Evolutionary conservation across 2,888 invertebrate species (phyloP).

Genomic region (Timema cristinae): DNA sequence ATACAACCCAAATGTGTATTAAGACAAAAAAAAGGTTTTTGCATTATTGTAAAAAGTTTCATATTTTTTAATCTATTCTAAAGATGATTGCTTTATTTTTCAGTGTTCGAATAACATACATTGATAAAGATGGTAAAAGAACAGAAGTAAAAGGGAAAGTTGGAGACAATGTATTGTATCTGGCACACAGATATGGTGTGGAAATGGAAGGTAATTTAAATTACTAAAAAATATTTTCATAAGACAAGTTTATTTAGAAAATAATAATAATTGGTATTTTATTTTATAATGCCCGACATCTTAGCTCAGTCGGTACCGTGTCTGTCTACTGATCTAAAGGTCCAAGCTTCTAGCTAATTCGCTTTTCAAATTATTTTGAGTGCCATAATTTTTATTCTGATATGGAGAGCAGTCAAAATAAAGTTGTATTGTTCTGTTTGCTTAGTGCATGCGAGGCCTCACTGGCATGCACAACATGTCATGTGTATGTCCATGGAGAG

Average conservation of each 20-base stretch:
- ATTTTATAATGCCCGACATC: too few species aligned
- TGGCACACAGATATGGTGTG: conserved; percentile 88
- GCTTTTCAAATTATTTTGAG: not conserved
- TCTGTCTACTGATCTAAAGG: too few species aligned
- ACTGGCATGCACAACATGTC: conserved; percentile 96
- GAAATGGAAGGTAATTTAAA: conserved; percentile 80
- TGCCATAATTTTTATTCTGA: not conserved
- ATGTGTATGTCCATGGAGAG: conserved; percentile 82
- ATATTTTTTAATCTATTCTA: too few species aligned
- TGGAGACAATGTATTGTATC: conserved; percentile 91
- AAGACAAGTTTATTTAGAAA: too few species aligned
- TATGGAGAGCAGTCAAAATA: not conserved
- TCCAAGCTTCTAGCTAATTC: too few species aligned
- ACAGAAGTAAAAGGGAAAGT: conserved; percentile 81
- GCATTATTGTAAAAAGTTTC: too few species aligned
- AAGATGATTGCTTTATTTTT: conserved; percentile 38
- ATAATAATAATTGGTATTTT: too few species aligned
- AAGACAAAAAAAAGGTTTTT: too few species aligned
- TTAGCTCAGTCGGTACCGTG: too few species aligned
- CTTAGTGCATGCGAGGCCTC: conserved; percentile 95
- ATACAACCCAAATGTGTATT: too few species aligned
- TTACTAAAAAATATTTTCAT: too few species aligned
- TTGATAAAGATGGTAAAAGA: conserved; percentile 78
- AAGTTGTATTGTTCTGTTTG: conserved; percentile 14
- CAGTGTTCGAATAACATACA: conserved; percentile 83